Evolutionary conservation across 2,888 invertebrate genomes (phyloP), one percentile per base, ranked within the genome.

Genomic region (Andrena minutula): DNA sequence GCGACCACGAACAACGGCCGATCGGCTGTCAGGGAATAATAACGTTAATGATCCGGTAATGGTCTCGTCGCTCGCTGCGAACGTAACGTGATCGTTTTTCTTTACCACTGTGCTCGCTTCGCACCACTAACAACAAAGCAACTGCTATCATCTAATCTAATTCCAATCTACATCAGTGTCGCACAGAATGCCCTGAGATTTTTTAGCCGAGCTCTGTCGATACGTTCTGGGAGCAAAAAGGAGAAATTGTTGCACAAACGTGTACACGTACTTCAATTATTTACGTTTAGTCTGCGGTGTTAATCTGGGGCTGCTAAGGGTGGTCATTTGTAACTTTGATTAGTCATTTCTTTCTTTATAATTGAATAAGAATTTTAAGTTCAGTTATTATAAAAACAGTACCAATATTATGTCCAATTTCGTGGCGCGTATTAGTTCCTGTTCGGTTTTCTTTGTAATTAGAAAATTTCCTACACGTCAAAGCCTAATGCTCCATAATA

Each of bases 1-100:
- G 86, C 98, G 97, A 64, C 99, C 99, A 83, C 99, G 96, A 83
- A 99, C 98, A 70, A 99, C 99, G 32, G 99, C 99, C 75, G 98
- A 98, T 76, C 99, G 99, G 94, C 99, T 99, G 95, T 89, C 92
- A 91, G 90, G 90, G 88, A 88, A 88, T 61, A 75, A 83, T 65
- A 78, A 83, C 79, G 74, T 87, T 89, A 89, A 84, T 81, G 20
- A 84, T 75, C 70, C 61, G 16, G 51, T 8, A 74, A 23, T 60
- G 53, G 28, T 56, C 58, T n/a, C 28, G 23, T 66, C 32, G 26
- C 60, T 64, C 70, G 68, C 66, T 41, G 51, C 56, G 69, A 84
- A 75, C 82, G 41, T 82, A 80, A 77, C 12, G 80, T 79, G 68
- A 88, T 88, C 74, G 83, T 66, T 82, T 69, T 76, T 79, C 79